These are phyloP conservation scores for Operophtera brumata DNA, from an alignment of 2,888 invertebrate genomes.

Conservation along the genomic window DNA sequence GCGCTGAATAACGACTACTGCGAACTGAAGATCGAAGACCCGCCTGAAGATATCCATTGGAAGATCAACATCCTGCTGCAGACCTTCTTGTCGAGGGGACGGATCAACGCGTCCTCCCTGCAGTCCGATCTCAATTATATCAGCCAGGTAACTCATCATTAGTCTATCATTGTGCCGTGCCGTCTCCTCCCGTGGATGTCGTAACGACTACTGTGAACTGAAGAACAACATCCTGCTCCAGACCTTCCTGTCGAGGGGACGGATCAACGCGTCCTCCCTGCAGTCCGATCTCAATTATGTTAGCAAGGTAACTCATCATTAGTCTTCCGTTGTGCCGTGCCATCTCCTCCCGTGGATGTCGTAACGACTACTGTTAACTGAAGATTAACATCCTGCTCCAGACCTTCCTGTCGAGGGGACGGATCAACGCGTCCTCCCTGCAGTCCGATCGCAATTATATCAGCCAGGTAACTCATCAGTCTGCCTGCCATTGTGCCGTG, in stretches of 20 bases:
- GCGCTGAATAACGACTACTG: conserved; percentile 86
- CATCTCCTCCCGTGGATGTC: too few relatives aligned
- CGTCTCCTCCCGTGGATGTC: too few relatives aligned
- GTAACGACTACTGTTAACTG: conserved; percentile 87
- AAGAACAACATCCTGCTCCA: conserved; percentile 98
- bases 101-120: conserved; percentile 90
- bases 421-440: conserved; percentile 90
- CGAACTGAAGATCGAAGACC: conserved; percentile 87
- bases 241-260: conserved; percentile 90
- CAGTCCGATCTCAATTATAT: conserved; percentile 94
- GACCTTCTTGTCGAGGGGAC: conserved; percentile 90
- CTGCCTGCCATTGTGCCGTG: too few relatives aligned
- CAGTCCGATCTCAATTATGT: conserved; percentile 94
- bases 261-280: conserved; percentile 90
- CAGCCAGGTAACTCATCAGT: conserved; percentile 89
- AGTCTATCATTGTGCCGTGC: too few relatives aligned
- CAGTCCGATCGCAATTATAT: conserved; percentile 94
- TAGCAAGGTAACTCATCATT: conserved; percentile 89
- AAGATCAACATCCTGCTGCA: conserved; percentile 98
- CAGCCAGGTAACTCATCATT: conserved; percentile 83
- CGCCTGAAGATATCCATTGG: conserved; percentile 93
- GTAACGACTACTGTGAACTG: conserved; percentile 86
- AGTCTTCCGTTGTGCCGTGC: too few relatives aligned
- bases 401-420: conserved; percentile 90
- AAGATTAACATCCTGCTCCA: conserved; percentile 98